phyloP scores from a whole-genome alignment of 2,797 vertebrate species.

The Gobionotothen gibberifrons region DNA sequence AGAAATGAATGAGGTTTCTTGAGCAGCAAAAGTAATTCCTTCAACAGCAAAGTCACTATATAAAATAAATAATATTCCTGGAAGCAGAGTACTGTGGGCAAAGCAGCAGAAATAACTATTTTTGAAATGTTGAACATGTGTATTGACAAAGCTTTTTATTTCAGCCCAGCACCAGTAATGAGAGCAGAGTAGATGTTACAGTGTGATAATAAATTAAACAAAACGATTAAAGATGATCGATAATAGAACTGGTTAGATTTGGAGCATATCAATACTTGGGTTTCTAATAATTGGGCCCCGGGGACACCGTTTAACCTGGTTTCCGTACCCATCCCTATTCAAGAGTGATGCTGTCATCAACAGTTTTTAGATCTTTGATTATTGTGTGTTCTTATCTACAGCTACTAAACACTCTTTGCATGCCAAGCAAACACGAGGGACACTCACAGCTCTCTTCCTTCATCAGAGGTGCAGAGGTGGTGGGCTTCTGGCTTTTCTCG shows the following conservation, averaged over 20 bases:
- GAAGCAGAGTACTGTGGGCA: neutral
- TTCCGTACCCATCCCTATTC: neutral
- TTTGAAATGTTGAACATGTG: neutral
- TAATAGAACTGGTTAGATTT: neutral
- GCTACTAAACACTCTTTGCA: neutral
- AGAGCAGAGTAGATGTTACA: neutral
- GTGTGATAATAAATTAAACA: neutral
- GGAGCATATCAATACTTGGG: neutral
- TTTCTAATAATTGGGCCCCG: neutral
- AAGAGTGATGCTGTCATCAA: neutral
- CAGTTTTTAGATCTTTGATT: neutral
- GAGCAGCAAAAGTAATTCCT: too few relatives aligned
- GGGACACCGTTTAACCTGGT: neutral
- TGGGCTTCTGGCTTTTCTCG: slow-evolving; percentile 76
- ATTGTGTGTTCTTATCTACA: neutral
- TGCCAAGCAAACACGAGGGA: neutral
- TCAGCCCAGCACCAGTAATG: neutral
- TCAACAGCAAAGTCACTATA: too few relatives aligned
- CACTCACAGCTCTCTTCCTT: slow-evolving; percentile 78
- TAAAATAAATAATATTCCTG: neutral
- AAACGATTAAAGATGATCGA: neutral
- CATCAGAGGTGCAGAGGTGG: slow-evolving; percentile 69
- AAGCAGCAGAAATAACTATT: neutral
- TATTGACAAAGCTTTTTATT: neutral
- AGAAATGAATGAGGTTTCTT: neutral